phyloP scores from a whole-genome alignment of 2,888 invertebrate species.

The Blomia tropicalis region DNA sequence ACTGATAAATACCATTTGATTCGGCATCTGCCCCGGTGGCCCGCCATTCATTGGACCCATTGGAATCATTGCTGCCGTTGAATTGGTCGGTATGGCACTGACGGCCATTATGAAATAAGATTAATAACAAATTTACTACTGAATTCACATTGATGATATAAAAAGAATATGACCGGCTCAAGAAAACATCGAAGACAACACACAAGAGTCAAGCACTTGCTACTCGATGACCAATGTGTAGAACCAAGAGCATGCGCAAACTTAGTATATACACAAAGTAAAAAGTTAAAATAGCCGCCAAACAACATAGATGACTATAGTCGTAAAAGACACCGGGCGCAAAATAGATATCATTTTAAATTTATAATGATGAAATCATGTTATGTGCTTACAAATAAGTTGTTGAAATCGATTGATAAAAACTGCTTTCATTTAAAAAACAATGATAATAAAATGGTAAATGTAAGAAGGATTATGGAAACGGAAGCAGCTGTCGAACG shows the following conservation, averaged over 20 bases:
- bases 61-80: not conserved
- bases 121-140: not conserved
- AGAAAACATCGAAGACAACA: not conserved
- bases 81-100: not conserved
- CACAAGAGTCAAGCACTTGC: not conserved
- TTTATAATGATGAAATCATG: not conserved
- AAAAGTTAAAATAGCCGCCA: not conserved
- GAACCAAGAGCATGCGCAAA: not conserved
- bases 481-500: not conserved
- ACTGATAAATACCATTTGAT: constrained; percentile 2
- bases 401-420: no score
- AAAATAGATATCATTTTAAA: not conserved
- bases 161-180: not conserved
- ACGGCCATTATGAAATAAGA: constrained; percentile 15
- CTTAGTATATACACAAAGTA: not conserved
- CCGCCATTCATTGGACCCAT: not conserved
- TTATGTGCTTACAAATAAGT: no score
- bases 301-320: no score
- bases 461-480: not conserved
- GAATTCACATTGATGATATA: not conserved
- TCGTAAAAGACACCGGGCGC: no score
- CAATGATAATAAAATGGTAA: not conserved
- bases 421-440: not conserved
- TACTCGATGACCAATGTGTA: not conserved
- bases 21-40: not conserved